Evolutionary conservation across 2,888 invertebrate species (phyloP).

Genomic region (Cactoblastis cactorum): DNA sequence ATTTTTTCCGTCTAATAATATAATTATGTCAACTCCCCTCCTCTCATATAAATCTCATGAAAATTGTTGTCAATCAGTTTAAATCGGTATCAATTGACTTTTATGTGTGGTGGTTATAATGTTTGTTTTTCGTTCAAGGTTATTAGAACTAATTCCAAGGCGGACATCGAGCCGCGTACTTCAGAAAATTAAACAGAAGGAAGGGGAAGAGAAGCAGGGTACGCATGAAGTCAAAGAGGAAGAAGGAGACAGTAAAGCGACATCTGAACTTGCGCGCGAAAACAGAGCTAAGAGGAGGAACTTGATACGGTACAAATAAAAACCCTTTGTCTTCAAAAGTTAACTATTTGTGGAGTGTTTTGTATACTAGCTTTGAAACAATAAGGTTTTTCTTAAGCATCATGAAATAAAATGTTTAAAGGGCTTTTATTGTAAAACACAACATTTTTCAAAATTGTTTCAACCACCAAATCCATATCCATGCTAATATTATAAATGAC

Average conservation of each 20-base stretch:
- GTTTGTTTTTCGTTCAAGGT: constrained; percentile 50
- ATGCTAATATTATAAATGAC: too few relatives aligned
- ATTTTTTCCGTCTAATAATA: too few relatives aligned
- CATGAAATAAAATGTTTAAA: too few relatives aligned
- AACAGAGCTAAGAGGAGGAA: constrained; percentile 77
- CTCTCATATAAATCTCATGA: too few relatives aligned
- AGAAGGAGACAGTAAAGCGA: constrained; percentile 63
- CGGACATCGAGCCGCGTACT: constrained; percentile 83
- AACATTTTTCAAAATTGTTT: too few relatives aligned
- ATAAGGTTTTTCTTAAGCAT: too few relatives aligned
- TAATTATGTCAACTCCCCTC: too few relatives aligned
- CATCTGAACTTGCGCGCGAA: constrained; percentile 63
- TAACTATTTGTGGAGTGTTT: neutral
- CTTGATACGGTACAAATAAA: constrained; percentile 48
- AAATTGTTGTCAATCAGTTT: neutral
- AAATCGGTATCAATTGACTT: neutral
- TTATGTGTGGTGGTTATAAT: neutral
- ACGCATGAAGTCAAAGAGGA: constrained; percentile 60
- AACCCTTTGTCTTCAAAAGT: neutral
- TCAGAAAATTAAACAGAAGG: constrained; percentile 78
- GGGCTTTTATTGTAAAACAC: too few relatives aligned
- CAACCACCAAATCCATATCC: too few relatives aligned
- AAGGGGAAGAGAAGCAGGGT: constrained; percentile 61
- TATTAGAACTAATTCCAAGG: constrained; percentile 83
- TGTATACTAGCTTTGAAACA: too few relatives aligned